These are phyloP conservation scores for Camelus dromedarius DNA, from an alignment of 2,113 vertebrate genomes.

Conservation along the genomic window DNA sequence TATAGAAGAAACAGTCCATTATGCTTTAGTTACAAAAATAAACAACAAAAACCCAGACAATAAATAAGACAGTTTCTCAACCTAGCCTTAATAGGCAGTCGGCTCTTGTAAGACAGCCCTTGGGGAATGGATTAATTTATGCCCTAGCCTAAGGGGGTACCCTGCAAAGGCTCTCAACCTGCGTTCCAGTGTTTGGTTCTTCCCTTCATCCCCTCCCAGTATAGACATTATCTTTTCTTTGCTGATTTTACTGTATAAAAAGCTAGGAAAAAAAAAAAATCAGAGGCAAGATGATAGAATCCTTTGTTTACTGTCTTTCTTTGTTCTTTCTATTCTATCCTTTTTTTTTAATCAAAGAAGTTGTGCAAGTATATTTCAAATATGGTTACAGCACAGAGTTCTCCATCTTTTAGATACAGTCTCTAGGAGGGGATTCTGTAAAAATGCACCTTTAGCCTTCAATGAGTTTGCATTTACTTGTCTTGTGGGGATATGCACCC, in stretches of 20 bases:
- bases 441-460: not conserved
- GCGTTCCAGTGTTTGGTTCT: not conserved
- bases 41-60: conserved; percentile 33
- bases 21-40: conserved; percentile 40
- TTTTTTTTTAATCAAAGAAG: not conserved
- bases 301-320: conserved; percentile 40
- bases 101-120: not conserved
- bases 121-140: conserved; percentile 44
- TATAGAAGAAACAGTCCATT: not conserved
- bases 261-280: not conserved
- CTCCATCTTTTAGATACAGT: not conserved
- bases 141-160: not conserved
- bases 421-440: not conserved
- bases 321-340: not conserved
- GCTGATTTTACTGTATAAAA: conserved; percentile 29
- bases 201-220: not conserved
- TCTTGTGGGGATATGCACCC: not conserved
- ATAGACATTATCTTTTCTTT: conserved; percentile 39
- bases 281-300: not conserved
- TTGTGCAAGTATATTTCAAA: not conserved
- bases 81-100: not conserved
- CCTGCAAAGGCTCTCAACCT: not conserved
- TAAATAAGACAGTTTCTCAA: conserved; percentile 26
- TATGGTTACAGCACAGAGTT: not conserved
- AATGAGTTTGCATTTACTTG: not conserved